phyloP scores from a whole-genome alignment of 2,113 vertebrate species.

The Rhea pennata region DNA sequence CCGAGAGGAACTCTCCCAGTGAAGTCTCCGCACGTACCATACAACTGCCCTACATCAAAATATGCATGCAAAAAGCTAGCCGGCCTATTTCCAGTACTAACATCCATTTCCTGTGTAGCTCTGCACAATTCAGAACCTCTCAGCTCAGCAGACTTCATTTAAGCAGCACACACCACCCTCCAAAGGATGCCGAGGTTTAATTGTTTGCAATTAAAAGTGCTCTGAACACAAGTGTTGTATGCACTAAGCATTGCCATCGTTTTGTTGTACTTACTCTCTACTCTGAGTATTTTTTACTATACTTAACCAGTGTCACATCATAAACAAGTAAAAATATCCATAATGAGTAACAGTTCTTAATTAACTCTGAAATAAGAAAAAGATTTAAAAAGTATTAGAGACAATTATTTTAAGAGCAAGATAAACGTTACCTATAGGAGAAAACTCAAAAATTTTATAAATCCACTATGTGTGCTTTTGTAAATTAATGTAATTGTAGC shows the following conservation, averaged over 20 bases:
- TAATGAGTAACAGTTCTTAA: background rate
- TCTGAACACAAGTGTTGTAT: background rate
- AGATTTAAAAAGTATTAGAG: background rate
- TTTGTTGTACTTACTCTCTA: background rate
- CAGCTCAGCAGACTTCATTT: background rate
- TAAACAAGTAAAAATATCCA: background rate
- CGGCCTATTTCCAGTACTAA: fast-evolving
- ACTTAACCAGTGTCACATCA: background rate
- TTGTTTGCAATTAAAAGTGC: background rate
- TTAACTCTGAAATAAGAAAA: background rate
- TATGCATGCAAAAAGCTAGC: background rate
- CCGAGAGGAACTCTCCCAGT: fast-evolving
- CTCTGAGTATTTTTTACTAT: background rate
- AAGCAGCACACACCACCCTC: background rate
- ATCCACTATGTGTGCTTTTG: background rate
- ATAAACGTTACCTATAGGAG: background rate
- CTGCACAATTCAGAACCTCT: background rate
- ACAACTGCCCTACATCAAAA: too few relatives aligned
- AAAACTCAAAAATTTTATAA: background rate
- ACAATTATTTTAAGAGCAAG: background rate
- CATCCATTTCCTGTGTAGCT: background rate
- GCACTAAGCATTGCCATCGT: background rate
- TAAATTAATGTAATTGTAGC: background rate
- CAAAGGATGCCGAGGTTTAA: background rate
- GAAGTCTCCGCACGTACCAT: background rate